Conservation (phyloP, 2,113 vertebrate genomes). For the Drymodes brunneopygia region DNA sequence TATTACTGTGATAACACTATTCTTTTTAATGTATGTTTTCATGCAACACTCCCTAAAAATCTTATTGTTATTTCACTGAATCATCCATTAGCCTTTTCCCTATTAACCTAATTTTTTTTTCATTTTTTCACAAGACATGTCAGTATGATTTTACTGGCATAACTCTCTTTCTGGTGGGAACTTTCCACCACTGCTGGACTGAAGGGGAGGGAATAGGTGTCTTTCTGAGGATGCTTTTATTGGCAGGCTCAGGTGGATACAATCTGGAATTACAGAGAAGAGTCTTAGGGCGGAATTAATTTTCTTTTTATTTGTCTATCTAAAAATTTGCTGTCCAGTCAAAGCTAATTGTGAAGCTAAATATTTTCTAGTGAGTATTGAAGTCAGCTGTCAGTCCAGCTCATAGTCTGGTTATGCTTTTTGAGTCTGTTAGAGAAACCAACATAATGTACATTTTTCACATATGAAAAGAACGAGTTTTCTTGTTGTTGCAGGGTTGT, state of each 20-base stretch:
- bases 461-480: neutral
- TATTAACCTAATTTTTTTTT: neutral
- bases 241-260: neutral
- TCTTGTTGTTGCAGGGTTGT: neutral
- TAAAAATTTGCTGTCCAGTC: neutral
- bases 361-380: neutral
- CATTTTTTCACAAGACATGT: neutral
- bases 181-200: neutral
- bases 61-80: neutral
- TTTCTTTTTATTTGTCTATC: neutral
- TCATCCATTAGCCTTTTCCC: neutral
- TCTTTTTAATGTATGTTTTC: constrained; percentile 3
- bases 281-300: neutral
- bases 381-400: neutral
- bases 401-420: neutral
- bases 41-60: neutral
- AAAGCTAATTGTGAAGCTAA: neutral
- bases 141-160: neutral
- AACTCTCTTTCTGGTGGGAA: neutral
- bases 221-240: neutral
- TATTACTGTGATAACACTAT: neutral
- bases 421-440: neutral
- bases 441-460: neutral
- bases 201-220: neutral
- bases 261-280: neutral